Base-by-base conservation (phyloP, 2,113 vertebrate species). In the Rhinichthys klamathensis region DNA sequence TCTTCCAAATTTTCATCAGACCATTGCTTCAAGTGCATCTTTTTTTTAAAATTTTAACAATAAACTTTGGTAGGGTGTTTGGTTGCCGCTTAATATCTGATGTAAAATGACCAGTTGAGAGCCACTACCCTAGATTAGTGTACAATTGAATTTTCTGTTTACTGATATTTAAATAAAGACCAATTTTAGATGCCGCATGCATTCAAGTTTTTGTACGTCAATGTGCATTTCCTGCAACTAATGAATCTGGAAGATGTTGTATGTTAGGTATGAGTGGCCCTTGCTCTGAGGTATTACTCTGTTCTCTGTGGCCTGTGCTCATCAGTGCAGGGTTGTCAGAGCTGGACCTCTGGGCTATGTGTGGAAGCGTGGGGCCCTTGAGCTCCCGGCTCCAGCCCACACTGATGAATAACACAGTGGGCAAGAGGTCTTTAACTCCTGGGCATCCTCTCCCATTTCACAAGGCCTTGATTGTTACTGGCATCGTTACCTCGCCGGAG, bases 401-500 rank as follows among this genome's bases (percentile, higher is more conserved):
- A 72, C 89, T 87, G 83, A 74, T 87, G 92, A 93, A 93, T 94
- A 92, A 93, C 91, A 89, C 87, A 61, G 65, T 60, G 90, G 92
- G 90, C 84, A 91, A 91, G 91, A 92, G 94, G 92, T 93, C 91
- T 90, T 92, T 85, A 89, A 92, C 92, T 94, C 86, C 89, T 92
- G 90, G 92, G 91, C 91, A 93, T 91, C 92, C 63, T 91, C 91
- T 93, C 90, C 30, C 83, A 86, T 94, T 94, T 94, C 92, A 93
- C 92, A 92, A 91, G 92, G 90, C 88, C 84, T 87, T 84, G 88
- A 85, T 88, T 93, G 91, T 92, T 92, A 87, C 88, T 77, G 87
- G 84, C 91, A 90, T 91, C 89, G 90, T 89, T 88, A 89, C 89
- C 44, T 88, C 30, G 90, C 89, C 80, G 18, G 60, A 89, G 89